Conservation (phyloP, 2,113 vertebrate genomes). For the Heteronetta atricapilla region DNA sequence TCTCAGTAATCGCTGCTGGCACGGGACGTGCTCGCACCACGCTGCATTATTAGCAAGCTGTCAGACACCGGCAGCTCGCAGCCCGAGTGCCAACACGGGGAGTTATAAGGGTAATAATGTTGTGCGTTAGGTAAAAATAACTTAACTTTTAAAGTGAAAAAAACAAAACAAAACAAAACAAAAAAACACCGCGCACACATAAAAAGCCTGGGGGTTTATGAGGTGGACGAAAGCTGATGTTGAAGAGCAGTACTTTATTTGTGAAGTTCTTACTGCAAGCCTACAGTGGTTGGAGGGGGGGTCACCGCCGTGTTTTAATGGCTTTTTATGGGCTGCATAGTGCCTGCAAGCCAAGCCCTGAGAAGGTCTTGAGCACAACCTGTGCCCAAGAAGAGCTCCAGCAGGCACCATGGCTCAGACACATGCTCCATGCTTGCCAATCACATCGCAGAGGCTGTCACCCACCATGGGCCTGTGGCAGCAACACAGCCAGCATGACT, state of each 20-base stretch:
- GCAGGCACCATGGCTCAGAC: neutral
- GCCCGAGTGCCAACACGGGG: neutral
- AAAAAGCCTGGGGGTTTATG: neutral
- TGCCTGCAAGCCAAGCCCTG: neutral
- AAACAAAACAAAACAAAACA: neutral
- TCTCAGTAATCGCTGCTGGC: slow-evolving; percentile 55
- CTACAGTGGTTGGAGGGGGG: neutral
- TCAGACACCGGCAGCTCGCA: slow-evolving; percentile 28
- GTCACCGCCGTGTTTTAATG: neutral
- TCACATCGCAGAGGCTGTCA: neutral
- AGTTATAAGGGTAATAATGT: neutral
- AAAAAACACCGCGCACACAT: too few relatives aligned
- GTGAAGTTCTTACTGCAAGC: neutral
- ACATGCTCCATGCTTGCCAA: fast-evolving
- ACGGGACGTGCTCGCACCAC: slow-evolving; percentile 24
- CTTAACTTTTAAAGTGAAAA: neutral
- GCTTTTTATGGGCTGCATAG: neutral
- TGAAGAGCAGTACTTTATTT: neutral
- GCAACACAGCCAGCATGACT: fast-evolving
- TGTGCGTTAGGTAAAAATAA: slow-evolving; percentile 48
- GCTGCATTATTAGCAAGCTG: slow-evolving; percentile 69
- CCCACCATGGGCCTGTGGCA: fast-evolving
- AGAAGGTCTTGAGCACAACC: neutral
- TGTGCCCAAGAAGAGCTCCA: neutral
- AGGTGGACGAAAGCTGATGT: neutral